Conservation (phyloP, 2,113 vertebrate genomes). For the Psilopsiagon aurifrons region DNA sequence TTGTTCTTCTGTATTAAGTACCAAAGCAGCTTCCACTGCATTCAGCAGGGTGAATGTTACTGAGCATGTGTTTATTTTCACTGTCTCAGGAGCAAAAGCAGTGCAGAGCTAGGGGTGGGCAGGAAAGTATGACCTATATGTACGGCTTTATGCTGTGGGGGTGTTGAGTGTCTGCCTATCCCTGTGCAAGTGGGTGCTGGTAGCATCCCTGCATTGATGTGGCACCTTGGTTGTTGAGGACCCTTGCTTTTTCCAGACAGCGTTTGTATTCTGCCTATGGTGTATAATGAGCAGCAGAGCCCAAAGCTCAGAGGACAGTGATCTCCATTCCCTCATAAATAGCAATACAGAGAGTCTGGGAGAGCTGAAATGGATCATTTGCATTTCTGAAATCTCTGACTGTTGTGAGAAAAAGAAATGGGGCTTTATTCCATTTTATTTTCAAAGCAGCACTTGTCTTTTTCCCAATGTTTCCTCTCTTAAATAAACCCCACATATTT, state of each 20-base stretch:
- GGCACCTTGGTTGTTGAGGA: background rate
- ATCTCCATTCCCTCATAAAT: background rate
- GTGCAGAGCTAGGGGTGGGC: background rate
- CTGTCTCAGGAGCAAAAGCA: background rate
- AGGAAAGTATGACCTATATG: background rate
- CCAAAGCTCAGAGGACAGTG: background rate
- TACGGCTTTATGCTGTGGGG: background rate
- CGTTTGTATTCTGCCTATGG: background rate
- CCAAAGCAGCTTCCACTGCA: background rate
- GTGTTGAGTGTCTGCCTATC: background rate
- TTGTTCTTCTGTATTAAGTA: background rate
- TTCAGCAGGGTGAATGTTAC: background rate
- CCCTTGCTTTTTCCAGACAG: accelerated
- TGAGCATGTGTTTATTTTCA: background rate
- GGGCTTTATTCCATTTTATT: background rate
- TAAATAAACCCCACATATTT: background rate
- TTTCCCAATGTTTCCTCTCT: background rate
- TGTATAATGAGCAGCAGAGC: background rate
- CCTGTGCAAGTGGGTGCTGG: background rate
- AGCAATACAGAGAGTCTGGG: background rate
- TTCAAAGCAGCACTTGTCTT: background rate
- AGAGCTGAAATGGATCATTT: background rate
- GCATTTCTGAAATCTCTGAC: background rate
- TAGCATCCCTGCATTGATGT: background rate
- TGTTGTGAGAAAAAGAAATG: background rate